A percentile compares a stretch with the other conserved stretches of the same genome.
phyloP scores from a whole-genome alignment of 2,113 vertebrate genomes.

The Cephalopholis sonnerati region DNA sequence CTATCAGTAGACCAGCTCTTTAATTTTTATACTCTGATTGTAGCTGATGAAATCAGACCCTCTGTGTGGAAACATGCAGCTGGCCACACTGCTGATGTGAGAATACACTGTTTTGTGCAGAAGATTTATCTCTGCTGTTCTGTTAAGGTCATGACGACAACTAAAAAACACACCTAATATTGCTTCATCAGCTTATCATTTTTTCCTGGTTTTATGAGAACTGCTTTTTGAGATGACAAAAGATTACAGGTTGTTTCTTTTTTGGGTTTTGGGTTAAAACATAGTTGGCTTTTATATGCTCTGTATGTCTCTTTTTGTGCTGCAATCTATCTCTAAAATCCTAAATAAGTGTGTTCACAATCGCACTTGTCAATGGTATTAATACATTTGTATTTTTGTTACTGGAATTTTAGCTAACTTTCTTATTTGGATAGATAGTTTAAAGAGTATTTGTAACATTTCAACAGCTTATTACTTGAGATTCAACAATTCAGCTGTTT shows the following conservation, averaged over 20 bases:
- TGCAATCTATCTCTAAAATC: background rate
- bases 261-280: background rate
- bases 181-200: background rate
- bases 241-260: background rate
- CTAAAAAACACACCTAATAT: background rate
- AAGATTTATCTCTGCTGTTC: conserved; percentile 8
- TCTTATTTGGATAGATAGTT: too few species aligned
- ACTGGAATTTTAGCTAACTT: background rate
- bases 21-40: background rate
- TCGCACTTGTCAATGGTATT: background rate
- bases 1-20: background rate
- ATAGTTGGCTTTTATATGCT: too few species aligned
- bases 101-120: background rate
- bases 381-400: conserved; percentile 3
- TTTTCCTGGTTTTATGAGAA: background rate
- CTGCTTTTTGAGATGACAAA: background rate
- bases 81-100: background rate
- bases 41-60: conserved; percentile 15
- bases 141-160: background rate
- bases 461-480: too few species aligned
- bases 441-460: too few species aligned
- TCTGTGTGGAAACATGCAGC: conserved; percentile 2
- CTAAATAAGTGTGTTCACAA: background rate
- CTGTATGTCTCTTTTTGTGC: background rate
- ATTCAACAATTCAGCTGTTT: too few species aligned